Evolutionary conservation across 2,888 invertebrate genomes (phyloP).

Genomic region (Bombylius major): DNA sequence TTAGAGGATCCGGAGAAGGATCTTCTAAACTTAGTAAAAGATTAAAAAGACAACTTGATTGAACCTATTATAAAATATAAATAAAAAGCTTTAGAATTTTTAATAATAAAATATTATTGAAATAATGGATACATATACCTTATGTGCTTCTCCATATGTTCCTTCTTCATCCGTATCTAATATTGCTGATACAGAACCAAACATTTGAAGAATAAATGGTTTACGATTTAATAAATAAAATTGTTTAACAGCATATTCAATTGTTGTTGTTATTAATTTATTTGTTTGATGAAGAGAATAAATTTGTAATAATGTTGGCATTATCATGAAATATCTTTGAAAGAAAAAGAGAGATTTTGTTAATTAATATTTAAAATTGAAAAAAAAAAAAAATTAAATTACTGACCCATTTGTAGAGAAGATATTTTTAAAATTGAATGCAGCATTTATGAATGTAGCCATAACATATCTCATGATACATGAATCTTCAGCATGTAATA

Average conservation of each 20-base stretch:
- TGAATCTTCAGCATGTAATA: constrained; percentile 93
- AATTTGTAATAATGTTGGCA: constrained; percentile 92
- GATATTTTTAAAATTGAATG: constrained; percentile 96
- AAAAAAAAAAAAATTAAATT: constrained; percentile 10
- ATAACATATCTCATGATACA: constrained; percentile 90
- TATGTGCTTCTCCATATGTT: constrained; percentile 81
- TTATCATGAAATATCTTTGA: constrained; percentile 78
- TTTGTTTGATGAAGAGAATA: constrained; percentile 98
- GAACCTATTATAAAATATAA: constrained; percentile 46
- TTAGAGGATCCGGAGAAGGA: constrained; percentile 85
- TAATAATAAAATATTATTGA: background rate
- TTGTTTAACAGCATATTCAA: constrained; percentile 96
- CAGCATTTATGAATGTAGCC: constrained; percentile 94
- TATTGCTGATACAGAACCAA: constrained; percentile 94
- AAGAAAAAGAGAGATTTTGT: too few species aligned
- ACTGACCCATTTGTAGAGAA: constrained; percentile 88
- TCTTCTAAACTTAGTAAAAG: constrained; percentile 83
- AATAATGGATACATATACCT: constrained; percentile 40
- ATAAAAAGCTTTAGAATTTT: background rate
- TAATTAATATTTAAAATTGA: background rate
- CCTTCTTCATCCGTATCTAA: constrained; percentile 83
- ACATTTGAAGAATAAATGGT: constrained; percentile 97
- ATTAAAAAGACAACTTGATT: constrained; percentile 84
- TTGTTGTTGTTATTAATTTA: constrained; percentile 83
- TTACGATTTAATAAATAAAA: constrained; percentile 97